Conservation (phyloP, 2,113 vertebrate genomes). For the Mus musculus region DNA sequence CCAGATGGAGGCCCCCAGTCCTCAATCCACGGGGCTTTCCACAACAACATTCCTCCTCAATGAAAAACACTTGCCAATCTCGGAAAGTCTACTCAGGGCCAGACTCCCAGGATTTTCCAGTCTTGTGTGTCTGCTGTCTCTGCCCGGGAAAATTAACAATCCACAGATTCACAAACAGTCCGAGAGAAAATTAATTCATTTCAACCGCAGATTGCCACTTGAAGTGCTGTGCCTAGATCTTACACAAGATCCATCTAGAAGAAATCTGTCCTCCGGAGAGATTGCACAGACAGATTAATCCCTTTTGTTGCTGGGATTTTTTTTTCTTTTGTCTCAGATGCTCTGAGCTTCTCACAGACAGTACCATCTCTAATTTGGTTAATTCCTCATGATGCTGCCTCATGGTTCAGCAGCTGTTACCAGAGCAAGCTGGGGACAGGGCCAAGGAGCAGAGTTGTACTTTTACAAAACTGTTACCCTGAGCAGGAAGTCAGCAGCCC, state of each 20-base stretch:
- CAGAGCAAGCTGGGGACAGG: neutral
- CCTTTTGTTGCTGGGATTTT: neutral
- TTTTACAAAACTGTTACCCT: neutral
- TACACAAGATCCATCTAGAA: neutral
- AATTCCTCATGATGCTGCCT: neutral
- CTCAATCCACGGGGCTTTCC: neutral
- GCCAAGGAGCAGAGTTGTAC: neutral
- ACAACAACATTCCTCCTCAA: neutral
- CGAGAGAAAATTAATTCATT: neutral
- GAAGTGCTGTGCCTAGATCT: neutral
- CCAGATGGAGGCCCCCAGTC: neutral
- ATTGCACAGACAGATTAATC: neutral
- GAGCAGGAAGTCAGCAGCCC: neutral
- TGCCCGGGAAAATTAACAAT: neutral
- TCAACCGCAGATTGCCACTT: neutral
- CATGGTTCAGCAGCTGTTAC: neutral
- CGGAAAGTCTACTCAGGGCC: neutral
- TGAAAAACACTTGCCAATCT: slow-evolving; percentile 47
- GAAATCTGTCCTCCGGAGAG: neutral
- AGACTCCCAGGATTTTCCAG: neutral
- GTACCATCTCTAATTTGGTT: neutral
- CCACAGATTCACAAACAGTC: neutral
- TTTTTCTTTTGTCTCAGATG: neutral
- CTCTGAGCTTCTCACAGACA: neutral
- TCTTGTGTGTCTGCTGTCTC: neutral